A percentile compares a stretch with the other conserved stretches of the same genome.
phyloP scores from a whole-genome alignment of 2,888 invertebrate genomes.

The Thysanoteuthis rhombus region DNA sequence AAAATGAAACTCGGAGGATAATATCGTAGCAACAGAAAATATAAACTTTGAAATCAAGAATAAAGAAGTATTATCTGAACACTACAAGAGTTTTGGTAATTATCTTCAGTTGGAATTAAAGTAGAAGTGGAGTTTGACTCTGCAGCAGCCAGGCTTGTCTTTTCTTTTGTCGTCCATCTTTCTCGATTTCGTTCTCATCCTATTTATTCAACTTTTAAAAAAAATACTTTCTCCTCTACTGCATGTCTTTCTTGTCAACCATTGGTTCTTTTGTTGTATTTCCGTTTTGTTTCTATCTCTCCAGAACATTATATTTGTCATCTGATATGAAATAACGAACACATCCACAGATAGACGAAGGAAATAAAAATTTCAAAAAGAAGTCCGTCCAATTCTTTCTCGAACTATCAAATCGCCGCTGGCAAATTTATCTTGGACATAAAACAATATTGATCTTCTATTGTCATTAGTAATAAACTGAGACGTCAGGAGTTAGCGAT shows the following conservation, averaged over 20 bases:
- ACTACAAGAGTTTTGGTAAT: too few species aligned
- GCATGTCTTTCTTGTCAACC: not conserved
- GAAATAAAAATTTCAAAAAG: not conserved
- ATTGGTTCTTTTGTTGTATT: not conserved
- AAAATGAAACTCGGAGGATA: too few species aligned
- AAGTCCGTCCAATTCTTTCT: not conserved
- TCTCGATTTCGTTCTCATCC: not conserved
- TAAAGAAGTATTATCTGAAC: too few species aligned
- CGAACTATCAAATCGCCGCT: not conserved
- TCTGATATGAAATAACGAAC: not conserved
- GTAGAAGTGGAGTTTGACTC: too few species aligned
- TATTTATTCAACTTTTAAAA: not conserved
- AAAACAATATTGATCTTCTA: conserved; percentile 12
- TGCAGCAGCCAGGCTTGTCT: too few species aligned
- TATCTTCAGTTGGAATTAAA: too few species aligned
- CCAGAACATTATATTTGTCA: not conserved
- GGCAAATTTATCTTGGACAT: not conserved
- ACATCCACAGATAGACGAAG: not conserved
- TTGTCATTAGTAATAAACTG: not conserved
- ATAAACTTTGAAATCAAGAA: too few species aligned
- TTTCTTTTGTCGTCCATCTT: not conserved
- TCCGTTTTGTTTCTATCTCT: not conserved
- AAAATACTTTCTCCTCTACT: not conserved
- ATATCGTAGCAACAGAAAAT: too few species aligned
- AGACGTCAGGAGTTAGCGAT: not conserved